A percentile compares a stretch with the other conserved stretches of the same genome.
Conservation (phyloP, 2,797 vertebrate genomes). For the Huso huso region DNA sequence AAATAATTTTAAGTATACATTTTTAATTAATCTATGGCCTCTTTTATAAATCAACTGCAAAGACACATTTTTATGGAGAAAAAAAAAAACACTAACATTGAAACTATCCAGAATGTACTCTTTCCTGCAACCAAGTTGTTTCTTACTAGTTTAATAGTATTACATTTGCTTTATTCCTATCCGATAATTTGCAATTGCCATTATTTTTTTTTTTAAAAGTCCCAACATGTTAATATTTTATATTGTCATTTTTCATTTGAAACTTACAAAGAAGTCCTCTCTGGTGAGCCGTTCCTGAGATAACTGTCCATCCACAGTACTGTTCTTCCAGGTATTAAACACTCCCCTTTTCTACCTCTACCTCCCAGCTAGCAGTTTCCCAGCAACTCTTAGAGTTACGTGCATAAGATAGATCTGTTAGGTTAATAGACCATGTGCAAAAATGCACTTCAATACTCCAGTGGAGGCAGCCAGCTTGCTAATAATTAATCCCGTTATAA, state of each 20-base stretch:
- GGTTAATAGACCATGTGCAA: slow-evolving; percentile 25
- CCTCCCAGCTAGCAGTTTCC: slow-evolving; percentile 34
- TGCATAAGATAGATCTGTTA: slow-evolving; percentile 16
- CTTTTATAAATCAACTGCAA: too few species aligned
- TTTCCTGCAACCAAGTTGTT: too few species aligned
- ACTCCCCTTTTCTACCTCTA: slow-evolving; percentile 24
- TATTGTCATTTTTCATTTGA: background rate
- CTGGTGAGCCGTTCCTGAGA: slow-evolving; percentile 44
- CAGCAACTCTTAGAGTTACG: slow-evolving; percentile 43
- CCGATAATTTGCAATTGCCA: too few species aligned
- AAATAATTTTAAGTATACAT: too few species aligned
- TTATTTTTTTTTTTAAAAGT: too few species aligned
- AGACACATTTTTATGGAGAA: too few species aligned
- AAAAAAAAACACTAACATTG: background rate
- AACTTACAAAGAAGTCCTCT: slow-evolving; percentile 48
- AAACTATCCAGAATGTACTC: too few species aligned
- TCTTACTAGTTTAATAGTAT: too few species aligned
- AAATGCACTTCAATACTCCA: slow-evolving; percentile 51
- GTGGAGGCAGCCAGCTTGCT: slow-evolving; percentile 53
- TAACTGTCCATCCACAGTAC: slow-evolving; percentile 39
- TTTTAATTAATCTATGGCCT: too few species aligned
- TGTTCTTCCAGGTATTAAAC: slow-evolving; percentile 42
- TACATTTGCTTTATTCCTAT: too few species aligned
- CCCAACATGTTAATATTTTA: too few species aligned
- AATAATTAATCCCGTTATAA: slow-evolving; percentile 64